Conservation (phyloP, 2,797 vertebrate species). For the Coreius guichenoti region DNA sequence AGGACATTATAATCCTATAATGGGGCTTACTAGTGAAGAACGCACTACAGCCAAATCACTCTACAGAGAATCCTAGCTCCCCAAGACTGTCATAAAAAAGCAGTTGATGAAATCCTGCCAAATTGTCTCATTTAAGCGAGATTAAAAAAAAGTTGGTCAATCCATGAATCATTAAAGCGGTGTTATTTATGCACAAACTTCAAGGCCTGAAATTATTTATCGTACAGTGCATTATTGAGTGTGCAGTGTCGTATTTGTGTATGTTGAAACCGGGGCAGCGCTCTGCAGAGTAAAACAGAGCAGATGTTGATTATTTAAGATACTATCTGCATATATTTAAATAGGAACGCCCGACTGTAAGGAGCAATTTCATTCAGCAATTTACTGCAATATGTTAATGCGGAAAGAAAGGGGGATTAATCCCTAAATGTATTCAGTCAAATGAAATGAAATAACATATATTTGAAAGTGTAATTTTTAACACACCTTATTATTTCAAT, state of each 20-base stretch:
- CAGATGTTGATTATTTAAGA: slow-evolving; percentile 47
- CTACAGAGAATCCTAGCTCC: slow-evolving; percentile 44
- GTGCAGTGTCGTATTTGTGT: background rate
- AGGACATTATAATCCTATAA: slow-evolving; percentile 62
- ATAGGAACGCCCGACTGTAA: slow-evolving; percentile 67
- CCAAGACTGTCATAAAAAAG: slow-evolving; percentile 49
- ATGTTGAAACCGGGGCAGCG: background rate
- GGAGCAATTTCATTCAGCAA: slow-evolving; percentile 74
- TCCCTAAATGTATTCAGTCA: slow-evolving; percentile 69
- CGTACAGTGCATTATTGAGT: slow-evolving; percentile 29
- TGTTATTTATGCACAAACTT: slow-evolving; percentile 26
- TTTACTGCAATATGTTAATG: slow-evolving; percentile 76
- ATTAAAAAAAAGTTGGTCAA: slow-evolving; percentile 29
- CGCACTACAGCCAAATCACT: slow-evolving; percentile 48
- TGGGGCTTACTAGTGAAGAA: slow-evolving; percentile 19
- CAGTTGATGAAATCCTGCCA: slow-evolving; percentile 47
- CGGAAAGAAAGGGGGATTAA: slow-evolving; percentile 66
- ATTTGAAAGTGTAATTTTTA: slow-evolving; percentile 82
- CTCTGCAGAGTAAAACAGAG: slow-evolving; percentile 15
- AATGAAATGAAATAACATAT: slow-evolving; percentile 78
- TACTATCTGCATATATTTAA: slow-evolving; percentile 57
- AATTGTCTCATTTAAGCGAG: slow-evolving; percentile 46
- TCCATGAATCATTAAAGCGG: slow-evolving; percentile 30
- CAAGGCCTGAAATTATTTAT: slow-evolving; percentile 18
- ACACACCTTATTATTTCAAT: slow-evolving; percentile 75